Conservation (phyloP, 2,113 vertebrate genomes). For the Dolichallabes microphthalmus region DNA sequence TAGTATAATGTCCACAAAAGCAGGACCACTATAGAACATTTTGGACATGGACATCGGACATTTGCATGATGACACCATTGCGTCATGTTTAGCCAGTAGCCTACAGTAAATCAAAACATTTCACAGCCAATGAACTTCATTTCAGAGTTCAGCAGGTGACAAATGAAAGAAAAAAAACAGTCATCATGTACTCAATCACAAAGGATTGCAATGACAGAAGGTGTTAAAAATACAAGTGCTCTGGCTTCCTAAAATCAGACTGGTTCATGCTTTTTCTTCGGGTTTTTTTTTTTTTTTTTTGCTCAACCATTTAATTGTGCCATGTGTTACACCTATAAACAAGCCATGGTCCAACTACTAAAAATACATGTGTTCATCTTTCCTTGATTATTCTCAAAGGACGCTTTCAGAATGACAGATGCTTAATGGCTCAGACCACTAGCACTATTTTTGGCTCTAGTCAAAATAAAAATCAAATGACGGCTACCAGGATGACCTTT, state of each 20-base stretch:
- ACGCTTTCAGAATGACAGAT: slow-evolving; percentile 27
- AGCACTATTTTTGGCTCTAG: background rate
- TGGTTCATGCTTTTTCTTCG: slow-evolving; percentile 12
- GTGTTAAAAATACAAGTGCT: background rate
- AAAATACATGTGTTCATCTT: slow-evolving; percentile 46
- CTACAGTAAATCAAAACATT: background rate
- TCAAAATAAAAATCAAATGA: background rate
- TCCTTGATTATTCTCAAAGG: slow-evolving; percentile 28
- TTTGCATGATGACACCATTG: background rate
- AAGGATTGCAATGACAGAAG: background rate
- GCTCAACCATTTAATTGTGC: slow-evolving; percentile 5
- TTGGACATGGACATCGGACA: too few relatives aligned
- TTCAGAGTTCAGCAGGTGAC: background rate
- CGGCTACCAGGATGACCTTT: slow-evolving; percentile 10
- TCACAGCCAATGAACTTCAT: background rate
- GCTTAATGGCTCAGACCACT: background rate
- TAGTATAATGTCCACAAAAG: background rate
- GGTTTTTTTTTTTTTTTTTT: slow-evolving; percentile 9
- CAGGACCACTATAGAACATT: background rate
- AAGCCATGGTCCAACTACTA: slow-evolving; percentile 50
- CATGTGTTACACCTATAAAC: slow-evolving; percentile 18
- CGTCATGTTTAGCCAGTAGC: background rate
- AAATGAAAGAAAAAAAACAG: background rate
- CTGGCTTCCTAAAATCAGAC: background rate
- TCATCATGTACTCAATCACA: background rate